phyloP scores from a whole-genome alignment of 2,888 invertebrate species.

The Villa cingulata region DNA sequence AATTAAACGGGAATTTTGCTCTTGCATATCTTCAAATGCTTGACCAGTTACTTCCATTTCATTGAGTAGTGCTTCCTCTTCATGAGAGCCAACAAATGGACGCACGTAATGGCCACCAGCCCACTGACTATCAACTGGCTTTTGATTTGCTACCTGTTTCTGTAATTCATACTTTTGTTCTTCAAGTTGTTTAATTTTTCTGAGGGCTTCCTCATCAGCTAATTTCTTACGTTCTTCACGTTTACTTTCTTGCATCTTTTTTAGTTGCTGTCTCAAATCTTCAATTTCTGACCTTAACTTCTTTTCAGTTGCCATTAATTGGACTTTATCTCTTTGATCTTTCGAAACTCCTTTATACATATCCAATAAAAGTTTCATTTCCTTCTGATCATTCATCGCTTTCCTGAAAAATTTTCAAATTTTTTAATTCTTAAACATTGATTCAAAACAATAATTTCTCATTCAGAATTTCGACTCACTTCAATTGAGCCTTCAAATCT shows the following conservation, averaged over 20 bases:
- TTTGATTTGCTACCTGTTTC: conserved; percentile 77
- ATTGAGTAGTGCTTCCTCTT: conserved; percentile 90
- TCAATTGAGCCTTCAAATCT: conserved; percentile 81
- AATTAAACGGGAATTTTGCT: conserved; percentile 88
- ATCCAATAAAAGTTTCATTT: conserved; percentile 83
- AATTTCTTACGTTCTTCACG: conserved; percentile 79
- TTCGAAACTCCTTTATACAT: conserved; percentile 97
- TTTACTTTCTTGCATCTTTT: conserved; percentile 83
- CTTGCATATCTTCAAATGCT: conserved; percentile 99
- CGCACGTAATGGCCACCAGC: conserved; percentile 43
- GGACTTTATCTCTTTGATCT: conserved; percentile 91
- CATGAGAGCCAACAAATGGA: conserved; percentile 63
- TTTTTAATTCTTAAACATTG: not conserved
- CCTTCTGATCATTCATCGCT: conserved; percentile 84
- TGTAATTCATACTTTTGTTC: conserved; percentile 86
- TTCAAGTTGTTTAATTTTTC: conserved; percentile 87
- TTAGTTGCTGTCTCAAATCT: conserved; percentile 71
- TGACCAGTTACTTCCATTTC: conserved; percentile 99
- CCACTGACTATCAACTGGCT: conserved; percentile 48
- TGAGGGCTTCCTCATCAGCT: conserved; percentile 86
- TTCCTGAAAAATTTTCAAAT: conserved; percentile 52
- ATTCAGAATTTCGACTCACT: conserved; percentile 59
- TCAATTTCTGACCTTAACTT: conserved; percentile 82
- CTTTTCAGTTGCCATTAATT: conserved; percentile 89
- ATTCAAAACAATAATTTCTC: not conserved